Conservation (phyloP, 2,888 invertebrate genomes). For the Pedicia rivosa region DNA sequence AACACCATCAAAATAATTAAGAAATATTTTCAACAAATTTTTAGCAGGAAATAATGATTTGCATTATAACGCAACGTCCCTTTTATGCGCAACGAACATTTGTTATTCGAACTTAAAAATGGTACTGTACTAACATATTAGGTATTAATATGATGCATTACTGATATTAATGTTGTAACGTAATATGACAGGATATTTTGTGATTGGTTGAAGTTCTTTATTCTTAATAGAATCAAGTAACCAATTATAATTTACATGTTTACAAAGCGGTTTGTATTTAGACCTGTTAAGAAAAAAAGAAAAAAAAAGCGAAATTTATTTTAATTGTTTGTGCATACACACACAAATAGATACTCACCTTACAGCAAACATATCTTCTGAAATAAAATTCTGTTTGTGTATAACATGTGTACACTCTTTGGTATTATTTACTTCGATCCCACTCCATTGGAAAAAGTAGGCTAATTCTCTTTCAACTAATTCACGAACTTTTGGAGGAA, state of each 20-base stretch:
- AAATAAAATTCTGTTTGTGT: background rate
- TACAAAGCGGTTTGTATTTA: conserved; percentile 19
- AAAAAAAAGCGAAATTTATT: no score
- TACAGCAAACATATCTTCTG: background rate
- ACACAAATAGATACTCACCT: background rate
- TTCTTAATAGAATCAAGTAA: conserved; percentile 18
- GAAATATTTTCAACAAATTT: no score
- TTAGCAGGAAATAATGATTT: no score
- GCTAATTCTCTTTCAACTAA: no score
- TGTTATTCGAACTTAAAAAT: no score
- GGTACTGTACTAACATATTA: no score
- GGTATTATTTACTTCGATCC: background rate
- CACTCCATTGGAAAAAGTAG: conserved; percentile 4
- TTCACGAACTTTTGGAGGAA: conserved; percentile 7
- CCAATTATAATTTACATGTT: conserved; percentile 23
- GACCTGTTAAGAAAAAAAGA: conserved; percentile 14
- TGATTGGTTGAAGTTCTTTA: conserved; percentile 10
- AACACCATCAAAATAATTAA: no score
- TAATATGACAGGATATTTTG: conserved; percentile 9
- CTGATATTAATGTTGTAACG: background rate
- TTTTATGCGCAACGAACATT: no score
- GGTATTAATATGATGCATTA: no score
- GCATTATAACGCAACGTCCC: no score
- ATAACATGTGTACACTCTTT: conserved; percentile 5
- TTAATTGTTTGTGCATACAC: background rate